Evolutionary conservation across 1,140 invertebrate genomes (phyloP).

Genomic region (Drosophila teissieri): DNA sequence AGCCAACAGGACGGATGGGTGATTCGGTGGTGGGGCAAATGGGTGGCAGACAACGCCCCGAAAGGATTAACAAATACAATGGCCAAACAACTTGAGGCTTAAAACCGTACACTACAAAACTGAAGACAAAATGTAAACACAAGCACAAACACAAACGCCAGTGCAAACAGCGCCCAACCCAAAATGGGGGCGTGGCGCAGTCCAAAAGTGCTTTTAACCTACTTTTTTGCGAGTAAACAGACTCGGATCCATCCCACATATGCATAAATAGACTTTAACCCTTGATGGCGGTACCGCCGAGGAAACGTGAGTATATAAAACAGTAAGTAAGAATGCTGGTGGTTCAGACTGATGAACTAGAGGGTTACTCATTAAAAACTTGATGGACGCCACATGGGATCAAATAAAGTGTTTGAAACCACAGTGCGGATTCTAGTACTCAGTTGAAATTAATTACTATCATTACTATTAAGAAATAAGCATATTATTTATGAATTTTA

Average conservation of each 20-base stretch:
- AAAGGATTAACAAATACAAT: constrained; percentile 80
- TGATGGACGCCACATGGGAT: no score
- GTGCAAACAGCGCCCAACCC: constrained; percentile 21
- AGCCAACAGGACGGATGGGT: constrained; percentile 21
- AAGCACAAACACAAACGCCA: constrained; percentile 39
- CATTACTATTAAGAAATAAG: no score
- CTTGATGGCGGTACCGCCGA: constrained; percentile 16
- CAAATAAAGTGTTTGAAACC: no score
- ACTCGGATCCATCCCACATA: constrained; percentile 40
- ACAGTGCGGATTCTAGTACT: no score
- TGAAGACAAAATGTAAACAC: constrained; percentile 76
- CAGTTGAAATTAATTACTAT: no score
- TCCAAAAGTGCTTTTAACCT: constrained; percentile 81
- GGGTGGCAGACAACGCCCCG: constrained; percentile 27
- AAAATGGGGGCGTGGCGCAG: constrained; percentile 43
- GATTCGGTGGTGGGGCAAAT: not conserved
- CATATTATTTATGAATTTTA: no score
- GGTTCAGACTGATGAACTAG: not conserved
- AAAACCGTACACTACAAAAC: constrained; percentile 68
- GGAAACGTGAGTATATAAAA: constrained; percentile 15
- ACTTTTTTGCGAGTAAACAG: constrained; percentile 60
- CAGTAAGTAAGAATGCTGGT: constrained; percentile 13
- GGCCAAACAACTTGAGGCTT: constrained; percentile 73
- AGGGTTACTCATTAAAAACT: constrained; percentile 4
- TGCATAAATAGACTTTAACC: constrained; percentile 60